Evolutionary conservation across 53 echinoderm and acorn worm genomes (phyloP).

Genomic region (Actinopyga echinites): DNA sequence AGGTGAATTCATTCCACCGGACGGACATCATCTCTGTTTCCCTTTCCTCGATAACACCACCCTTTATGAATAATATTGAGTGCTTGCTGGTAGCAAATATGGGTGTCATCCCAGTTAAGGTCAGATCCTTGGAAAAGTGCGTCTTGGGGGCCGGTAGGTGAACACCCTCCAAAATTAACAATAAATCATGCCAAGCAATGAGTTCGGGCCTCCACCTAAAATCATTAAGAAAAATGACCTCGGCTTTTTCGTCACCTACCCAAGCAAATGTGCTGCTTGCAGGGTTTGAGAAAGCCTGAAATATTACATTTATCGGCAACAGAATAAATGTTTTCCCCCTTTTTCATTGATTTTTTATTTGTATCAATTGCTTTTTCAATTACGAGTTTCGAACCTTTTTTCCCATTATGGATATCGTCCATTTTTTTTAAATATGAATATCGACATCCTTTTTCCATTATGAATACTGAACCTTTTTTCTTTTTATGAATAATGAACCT

Average conservation of each 20-base stretch:
- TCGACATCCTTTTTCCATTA: no score
- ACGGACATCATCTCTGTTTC: slow-evolving; percentile 59
- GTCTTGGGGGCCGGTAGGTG: slow-evolving; percentile 35
- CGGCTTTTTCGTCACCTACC: slow-evolving; percentile 52
- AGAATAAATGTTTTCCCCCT: neutral
- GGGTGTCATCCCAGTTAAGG: slow-evolving; percentile 25
- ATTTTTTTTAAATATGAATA: no score
- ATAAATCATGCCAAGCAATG: slow-evolving; percentile 44
- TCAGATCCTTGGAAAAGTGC: slow-evolving; percentile 48
- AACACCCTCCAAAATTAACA: slow-evolving; percentile 47
- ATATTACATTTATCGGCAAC: neutral
- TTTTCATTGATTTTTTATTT: no score
- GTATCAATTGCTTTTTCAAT: no score
- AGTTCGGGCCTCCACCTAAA: slow-evolving; percentile 27
- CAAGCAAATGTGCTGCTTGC: slow-evolving; percentile 43
- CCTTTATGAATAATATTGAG: slow-evolving; percentile 36
- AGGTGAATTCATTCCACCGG: slow-evolving; percentile 12
- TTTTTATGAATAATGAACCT: no score
- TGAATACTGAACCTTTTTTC: no score
- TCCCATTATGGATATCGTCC: no score
- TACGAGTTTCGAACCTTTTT: no score
- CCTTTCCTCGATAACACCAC: slow-evolving; percentile 37
- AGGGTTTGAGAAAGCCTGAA: neutral
- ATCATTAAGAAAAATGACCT: slow-evolving; percentile 39
- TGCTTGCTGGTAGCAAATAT: slow-evolving; percentile 45